A percentile compares a stretch with the other conserved stretches of the same genome.
phyloP scores from a whole-genome alignment of 2,888 invertebrate species.

The Xylophagus ater region DNA sequence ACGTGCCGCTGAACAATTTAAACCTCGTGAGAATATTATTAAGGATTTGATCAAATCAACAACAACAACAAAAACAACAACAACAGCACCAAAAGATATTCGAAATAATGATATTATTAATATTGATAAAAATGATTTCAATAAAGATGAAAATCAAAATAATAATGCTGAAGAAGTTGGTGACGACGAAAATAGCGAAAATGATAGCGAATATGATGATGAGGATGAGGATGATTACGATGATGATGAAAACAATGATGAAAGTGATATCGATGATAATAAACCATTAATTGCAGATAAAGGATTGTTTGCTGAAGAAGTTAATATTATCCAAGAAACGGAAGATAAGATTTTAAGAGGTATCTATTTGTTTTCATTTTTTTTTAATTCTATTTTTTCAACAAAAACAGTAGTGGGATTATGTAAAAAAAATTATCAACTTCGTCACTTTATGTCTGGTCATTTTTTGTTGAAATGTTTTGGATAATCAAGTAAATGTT shows the following conservation, averaged over 20 bases:
- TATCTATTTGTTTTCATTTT: constrained; percentile 20
- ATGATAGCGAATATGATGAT: constrained; percentile 26
- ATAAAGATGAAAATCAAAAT: constrained; percentile 36
- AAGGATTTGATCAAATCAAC: constrained; percentile 13
- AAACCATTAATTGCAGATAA: constrained; percentile 26
- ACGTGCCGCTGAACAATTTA: constrained; percentile 21
- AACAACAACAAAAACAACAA: constrained; percentile 1
- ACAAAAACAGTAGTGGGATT: background rate
- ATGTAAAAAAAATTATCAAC: too few species aligned
- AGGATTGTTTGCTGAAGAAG: constrained; percentile 30
- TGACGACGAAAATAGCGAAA: constrained; percentile 35
- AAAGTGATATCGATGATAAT: constrained; percentile 20
- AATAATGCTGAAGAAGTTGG: constrained; percentile 38
- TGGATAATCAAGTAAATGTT: background rate
- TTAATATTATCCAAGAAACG: constrained; percentile 30
- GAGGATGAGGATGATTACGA: constrained; percentile 22
- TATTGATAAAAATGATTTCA: constrained; percentile 31
- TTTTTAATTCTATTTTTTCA: background rate
- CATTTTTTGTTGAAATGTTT: too few species aligned
- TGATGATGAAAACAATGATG: constrained; percentile 20
- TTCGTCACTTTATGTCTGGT: too few species aligned
- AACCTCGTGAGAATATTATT: constrained; percentile 18
- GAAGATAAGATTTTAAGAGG: constrained; percentile 30
- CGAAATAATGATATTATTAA: constrained; percentile 23
- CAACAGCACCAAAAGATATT: constrained; percentile 8